Evolutionary conservation across 2,888 invertebrate species (phyloP).

Genomic region (Oscheius sp.): DNA sequence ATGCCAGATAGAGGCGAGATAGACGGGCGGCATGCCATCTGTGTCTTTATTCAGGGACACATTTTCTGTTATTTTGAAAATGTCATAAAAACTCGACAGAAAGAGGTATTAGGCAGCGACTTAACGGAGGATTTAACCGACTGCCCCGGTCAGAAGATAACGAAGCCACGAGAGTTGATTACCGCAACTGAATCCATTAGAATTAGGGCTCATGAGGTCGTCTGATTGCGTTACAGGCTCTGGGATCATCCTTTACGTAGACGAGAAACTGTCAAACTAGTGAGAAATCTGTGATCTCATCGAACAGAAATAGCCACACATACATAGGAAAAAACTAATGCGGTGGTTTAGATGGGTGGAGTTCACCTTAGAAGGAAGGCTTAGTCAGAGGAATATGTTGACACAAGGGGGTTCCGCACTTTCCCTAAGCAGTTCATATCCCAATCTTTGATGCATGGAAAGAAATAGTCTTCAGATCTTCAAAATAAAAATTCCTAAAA

Average conservation of each 20-base stretch:
- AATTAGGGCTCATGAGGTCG: background rate
- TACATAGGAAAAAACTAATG: too few species aligned
- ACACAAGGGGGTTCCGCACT: too few species aligned
- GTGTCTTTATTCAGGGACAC: conserved; percentile 32
- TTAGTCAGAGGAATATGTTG: too few species aligned
- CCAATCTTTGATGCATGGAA: too few species aligned
- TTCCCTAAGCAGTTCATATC: too few species aligned
- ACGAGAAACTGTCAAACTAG: too few species aligned
- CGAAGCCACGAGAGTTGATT: background rate
- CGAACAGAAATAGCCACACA: too few species aligned
- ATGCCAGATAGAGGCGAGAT: conserved; percentile 37
- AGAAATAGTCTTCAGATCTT: background rate
- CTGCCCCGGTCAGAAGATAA: background rate
- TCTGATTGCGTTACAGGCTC: background rate
- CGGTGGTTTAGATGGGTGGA: too few species aligned
- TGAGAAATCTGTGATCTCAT: too few species aligned
- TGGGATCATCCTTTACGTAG: background rate
- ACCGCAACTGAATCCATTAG: background rate
- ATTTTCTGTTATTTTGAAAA: conserved; percentile 14
- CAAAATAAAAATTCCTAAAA: too few species aligned
- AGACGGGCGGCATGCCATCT: conserved; percentile 36
- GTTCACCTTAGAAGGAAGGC: too few species aligned
- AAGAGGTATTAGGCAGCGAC: background rate
- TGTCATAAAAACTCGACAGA: background rate
- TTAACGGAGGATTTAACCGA: background rate